phyloP scores from a whole-genome alignment of 53 echinoderm and acorn worm genomes.

The Henricia sp. region DNA sequence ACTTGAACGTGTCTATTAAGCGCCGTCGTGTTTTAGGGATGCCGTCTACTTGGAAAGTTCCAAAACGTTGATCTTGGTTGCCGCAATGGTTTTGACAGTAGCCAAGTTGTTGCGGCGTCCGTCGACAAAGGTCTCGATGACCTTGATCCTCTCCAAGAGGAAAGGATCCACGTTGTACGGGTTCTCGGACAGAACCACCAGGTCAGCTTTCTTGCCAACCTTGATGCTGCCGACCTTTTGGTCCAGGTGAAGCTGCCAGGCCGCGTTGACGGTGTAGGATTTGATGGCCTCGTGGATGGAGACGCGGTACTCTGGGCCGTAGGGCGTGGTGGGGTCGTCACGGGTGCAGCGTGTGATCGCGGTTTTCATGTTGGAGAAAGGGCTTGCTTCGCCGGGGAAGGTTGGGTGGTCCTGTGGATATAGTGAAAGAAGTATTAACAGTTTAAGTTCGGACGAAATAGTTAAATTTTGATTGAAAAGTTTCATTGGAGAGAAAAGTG shows the following conservation, averaged over 20 bases:
- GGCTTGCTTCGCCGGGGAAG: slow-evolving; percentile 61
- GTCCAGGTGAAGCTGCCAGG: slow-evolving; percentile 56
- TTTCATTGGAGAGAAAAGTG: no score
- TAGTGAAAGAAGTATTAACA: no score
- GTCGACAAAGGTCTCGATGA: slow-evolving; percentile 60
- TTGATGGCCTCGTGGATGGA: slow-evolving; percentile 32
- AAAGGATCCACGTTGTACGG: slow-evolving; percentile 57
- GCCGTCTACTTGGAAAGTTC: neutral
- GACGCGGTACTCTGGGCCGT: slow-evolving; percentile 52
- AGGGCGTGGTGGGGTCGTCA: slow-evolving; percentile 43
- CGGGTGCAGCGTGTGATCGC: slow-evolving; percentile 51
- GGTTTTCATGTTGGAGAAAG: slow-evolving; percentile 53
- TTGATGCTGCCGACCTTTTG: slow-evolving; percentile 14
- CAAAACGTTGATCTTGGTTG: slow-evolving; percentile 13
- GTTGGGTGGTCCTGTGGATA: slow-evolving; percentile 69
- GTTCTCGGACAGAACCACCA: slow-evolving; percentile 60
- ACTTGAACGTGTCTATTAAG: no score
- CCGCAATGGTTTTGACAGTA: slow-evolving; percentile 17
- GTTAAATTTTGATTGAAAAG: no score
- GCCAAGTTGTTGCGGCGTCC: slow-evolving; percentile 66
- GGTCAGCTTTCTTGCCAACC: slow-evolving; percentile 45
- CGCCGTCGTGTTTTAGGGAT: neutral
- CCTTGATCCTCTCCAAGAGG: slow-evolving; percentile 50
- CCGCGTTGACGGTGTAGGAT: slow-evolving; percentile 52
- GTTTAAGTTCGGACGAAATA: neutral